Evolutionary conservation across 37 sponge, comb jelly and placozoan genomes (phyloP).

Genomic region (Corticium candelabrum): DNA sequence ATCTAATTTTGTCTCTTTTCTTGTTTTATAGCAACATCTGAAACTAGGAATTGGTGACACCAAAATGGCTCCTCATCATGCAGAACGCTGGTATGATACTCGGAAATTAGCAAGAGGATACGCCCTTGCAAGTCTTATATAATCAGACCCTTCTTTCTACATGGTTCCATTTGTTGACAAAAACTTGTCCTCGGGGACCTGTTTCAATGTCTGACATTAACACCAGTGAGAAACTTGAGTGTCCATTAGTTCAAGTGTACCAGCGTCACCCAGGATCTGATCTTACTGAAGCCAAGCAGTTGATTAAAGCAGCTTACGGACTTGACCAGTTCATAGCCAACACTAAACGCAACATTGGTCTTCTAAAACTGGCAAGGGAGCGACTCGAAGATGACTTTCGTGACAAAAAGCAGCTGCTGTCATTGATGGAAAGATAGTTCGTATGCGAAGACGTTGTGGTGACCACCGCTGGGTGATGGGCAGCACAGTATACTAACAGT

Average conservation of each 20-base stretch:
- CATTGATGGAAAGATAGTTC: slow-evolving; percentile 32
- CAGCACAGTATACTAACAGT: too few species aligned
- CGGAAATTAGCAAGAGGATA: slow-evolving; percentile 57
- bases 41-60: slow-evolving; percentile 50
- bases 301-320: slow-evolving; percentile 14
- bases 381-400: slow-evolving; percentile 36
- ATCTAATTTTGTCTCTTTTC: neutral
- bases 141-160: slow-evolving; percentile 7
- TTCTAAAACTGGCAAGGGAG: slow-evolving; percentile 45
- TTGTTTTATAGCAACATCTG: slow-evolving; percentile 53
- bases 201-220: slow-evolving; percentile 29
- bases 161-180: neutral
- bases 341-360: slow-evolving; percentile 44
- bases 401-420: slow-evolving; percentile 50
- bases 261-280: slow-evolving; percentile 70
- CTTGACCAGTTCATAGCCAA: slow-evolving; percentile 33
- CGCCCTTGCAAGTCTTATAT: slow-evolving; percentile 33
- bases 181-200: slow-evolving; percentile 55
- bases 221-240: slow-evolving; percentile 57
- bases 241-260: slow-evolving; percentile 48
- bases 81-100: slow-evolving; percentile 21
- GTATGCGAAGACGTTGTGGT: slow-evolving; percentile 43
- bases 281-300: slow-evolving; percentile 57
- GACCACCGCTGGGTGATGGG: slow-evolving; percentile 76
- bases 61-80: slow-evolving; percentile 26